Percentiles rank a stretch among this genome's conserved stretches.
Evolutionary conservation across 1,140 invertebrate genomes (phyloP).

Genomic region (Ceratoteleas bidentatus): DNA sequence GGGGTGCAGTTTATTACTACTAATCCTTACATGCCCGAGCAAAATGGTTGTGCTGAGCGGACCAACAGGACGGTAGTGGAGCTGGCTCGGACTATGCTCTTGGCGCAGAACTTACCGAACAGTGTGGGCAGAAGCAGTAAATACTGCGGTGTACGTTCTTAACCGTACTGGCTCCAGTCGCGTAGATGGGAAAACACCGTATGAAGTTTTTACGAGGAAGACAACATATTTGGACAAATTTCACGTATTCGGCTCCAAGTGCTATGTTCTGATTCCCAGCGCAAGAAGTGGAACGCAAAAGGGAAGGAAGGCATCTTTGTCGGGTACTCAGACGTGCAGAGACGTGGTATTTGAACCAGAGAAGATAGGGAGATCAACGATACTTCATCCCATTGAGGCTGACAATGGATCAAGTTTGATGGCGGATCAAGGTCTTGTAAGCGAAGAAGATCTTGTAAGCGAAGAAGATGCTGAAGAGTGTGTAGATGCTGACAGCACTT

Average conservation of each 20-base stretch:
- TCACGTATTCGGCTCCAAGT: no score
- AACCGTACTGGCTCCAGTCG: no score
- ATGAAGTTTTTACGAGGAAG: no score
- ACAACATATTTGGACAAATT: no score
- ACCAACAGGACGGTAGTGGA: constrained; percentile 78
- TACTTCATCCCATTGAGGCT: neutral
- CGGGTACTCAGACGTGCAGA: neutral
- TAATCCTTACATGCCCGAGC: constrained; percentile 73
- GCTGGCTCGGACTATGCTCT: neutral
- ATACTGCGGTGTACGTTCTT: no score
- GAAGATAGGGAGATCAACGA: neutral
- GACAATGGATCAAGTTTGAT: neutral
- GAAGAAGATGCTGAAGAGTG: neutral
- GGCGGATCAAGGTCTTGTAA: no score
- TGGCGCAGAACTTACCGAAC: no score
- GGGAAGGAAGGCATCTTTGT: no score
- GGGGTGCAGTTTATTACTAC: constrained; percentile 53
- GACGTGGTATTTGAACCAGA: neutral
- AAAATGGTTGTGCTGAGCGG: constrained; percentile 77
- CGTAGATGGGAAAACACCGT: no score
- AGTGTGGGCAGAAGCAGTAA: no score
- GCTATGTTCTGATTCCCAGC: no score
- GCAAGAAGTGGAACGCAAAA: no score
- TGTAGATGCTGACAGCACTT: neutral
- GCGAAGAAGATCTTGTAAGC: neutral